Percentiles rank a stretch among this genome's conserved stretches.
These are phyloP conservation scores for Odontocolon sp. DNA, from an alignment of 2,888 invertebrate species.

Conservation along the genomic window DNA sequence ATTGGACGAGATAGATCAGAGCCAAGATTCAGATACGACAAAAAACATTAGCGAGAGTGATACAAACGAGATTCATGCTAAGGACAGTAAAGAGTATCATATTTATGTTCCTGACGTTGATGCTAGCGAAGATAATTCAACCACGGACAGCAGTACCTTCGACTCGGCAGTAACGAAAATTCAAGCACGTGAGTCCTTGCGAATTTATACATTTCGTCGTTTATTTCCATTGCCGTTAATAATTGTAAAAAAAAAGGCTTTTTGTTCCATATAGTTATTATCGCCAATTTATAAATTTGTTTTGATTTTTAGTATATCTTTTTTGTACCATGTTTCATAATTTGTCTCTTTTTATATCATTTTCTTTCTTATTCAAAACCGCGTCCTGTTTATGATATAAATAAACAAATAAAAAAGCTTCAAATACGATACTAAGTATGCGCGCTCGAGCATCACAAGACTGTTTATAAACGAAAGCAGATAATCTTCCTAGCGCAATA, in stretches of 20 bases:
- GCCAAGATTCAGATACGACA: conserved; percentile 1
- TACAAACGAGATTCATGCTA: conserved; percentile 10
- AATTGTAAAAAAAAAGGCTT: too few species aligned
- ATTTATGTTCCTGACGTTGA: conserved; percentile 64
- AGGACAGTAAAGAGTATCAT: conserved; percentile 61
- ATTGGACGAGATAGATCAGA: conserved; percentile 21
- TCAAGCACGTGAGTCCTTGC: conserved; percentile 70
- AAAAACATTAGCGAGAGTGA: background rate
- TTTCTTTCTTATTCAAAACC: too few species aligned
- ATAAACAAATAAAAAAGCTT: too few species aligned
- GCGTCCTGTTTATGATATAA: too few species aligned
- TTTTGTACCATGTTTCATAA: too few species aligned
- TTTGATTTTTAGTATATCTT: too few species aligned
- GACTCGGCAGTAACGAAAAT: conserved; percentile 70
- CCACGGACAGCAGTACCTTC: conserved; percentile 66
- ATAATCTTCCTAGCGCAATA: background rate
- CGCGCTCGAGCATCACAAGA: background rate
- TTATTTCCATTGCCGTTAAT: too few species aligned
- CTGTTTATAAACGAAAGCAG: background rate
- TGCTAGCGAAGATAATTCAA: conserved; percentile 53
- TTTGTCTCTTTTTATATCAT: too few species aligned
- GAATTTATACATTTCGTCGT: background rate
- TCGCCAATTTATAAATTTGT: too few species aligned
- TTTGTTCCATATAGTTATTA: too few species aligned
- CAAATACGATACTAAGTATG: too few species aligned